Percentiles rank a stretch among this genome's conserved stretches.
These are phyloP conservation scores for Trissolcus brochymenae DNA, from an alignment of 2,888 invertebrate genomes.

Conservation along the genomic window DNA sequence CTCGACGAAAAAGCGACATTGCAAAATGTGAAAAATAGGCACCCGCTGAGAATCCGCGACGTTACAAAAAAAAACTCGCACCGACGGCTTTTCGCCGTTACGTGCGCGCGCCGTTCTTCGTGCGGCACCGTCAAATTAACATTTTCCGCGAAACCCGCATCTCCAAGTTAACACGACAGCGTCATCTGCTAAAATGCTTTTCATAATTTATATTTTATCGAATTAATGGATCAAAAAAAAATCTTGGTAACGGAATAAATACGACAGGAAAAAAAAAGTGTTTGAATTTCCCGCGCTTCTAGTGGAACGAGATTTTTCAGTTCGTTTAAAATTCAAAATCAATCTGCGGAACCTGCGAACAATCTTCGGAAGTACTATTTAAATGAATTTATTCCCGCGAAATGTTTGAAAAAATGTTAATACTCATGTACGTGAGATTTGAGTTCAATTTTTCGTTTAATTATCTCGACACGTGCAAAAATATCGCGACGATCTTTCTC, in stretches of 20 bases:
- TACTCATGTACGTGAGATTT: too few relatives aligned
- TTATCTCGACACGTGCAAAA: conserved; percentile 52
- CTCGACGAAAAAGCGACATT: conserved; percentile 52
- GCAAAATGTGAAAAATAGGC: conserved; percentile 50
- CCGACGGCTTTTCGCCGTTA: conserved; percentile 60
- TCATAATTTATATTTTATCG: conserved; percentile 6
- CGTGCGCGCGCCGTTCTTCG: conserved; percentile 20
- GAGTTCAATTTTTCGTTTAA: conserved; percentile 53
- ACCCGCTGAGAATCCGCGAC: conserved; percentile 29
- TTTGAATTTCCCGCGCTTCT: not conserved
- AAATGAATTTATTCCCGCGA: too few relatives aligned
- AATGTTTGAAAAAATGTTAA: too few relatives aligned
- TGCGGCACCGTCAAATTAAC: conserved; percentile 59
- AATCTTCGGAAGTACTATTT: too few relatives aligned
- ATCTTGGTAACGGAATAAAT: not conserved
- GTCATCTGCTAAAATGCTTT: conserved; percentile 13
- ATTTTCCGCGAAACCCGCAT: conserved; percentile 54
- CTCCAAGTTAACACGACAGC: conserved; percentile 14
- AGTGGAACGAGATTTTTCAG: too few relatives aligned
- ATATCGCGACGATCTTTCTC: conserved; percentile 55
- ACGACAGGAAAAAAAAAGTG: too few relatives aligned
- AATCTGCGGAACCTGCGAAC: too few relatives aligned
- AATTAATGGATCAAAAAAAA: not conserved
- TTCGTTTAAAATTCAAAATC: not conserved
- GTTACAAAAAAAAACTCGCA: conserved; percentile 65